Evolutionary conservation across 37 sponge, comb jelly and placozoan genomes (phyloP).

Genomic region (Geodia barretti): DNA sequence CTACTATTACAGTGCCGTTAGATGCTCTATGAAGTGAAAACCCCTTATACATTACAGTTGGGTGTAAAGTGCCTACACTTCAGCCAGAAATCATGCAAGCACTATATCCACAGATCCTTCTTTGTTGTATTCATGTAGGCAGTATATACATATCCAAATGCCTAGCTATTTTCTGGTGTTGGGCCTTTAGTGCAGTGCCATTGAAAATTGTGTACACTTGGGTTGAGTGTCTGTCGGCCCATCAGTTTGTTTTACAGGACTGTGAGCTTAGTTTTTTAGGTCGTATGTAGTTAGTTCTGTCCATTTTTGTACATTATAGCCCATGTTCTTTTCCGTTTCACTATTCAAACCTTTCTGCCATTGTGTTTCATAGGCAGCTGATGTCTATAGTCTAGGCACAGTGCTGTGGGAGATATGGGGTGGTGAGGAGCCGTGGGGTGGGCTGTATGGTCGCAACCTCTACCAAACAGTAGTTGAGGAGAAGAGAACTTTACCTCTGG

Average conservation of each 20-base stretch:
- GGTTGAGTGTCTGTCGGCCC: too few species aligned
- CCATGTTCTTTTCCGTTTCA: neutral
- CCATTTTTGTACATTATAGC: neutral
- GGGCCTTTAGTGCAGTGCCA: neutral
- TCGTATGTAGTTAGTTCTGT: neutral
- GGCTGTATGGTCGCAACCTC: conserved; percentile 16
- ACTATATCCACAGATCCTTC: too few species aligned
- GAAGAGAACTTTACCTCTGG: conserved; percentile 19
- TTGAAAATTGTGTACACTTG: neutral
- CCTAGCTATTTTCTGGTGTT: neutral
- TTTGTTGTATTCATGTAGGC: too few species aligned
- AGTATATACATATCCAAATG: neutral
- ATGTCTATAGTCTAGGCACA: conserved; percentile 43
- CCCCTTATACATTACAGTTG: too few species aligned
- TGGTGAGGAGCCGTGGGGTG: conserved; percentile 27
- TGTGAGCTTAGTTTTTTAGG: too few species aligned
- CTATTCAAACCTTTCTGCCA: neutral
- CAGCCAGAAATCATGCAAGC: too few species aligned
- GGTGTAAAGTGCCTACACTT: too few species aligned
- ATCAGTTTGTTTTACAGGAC: too few species aligned
- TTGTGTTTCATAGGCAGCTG: conserved; percentile 23
- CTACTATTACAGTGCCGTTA: too few species aligned
- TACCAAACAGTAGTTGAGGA: conserved; percentile 11
- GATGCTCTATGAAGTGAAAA: too few species aligned
- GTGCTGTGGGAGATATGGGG: conserved; percentile 53